Evolutionary conservation across 2,888 invertebrate species (phyloP).

Genomic region (Oasisia sp.): DNA sequence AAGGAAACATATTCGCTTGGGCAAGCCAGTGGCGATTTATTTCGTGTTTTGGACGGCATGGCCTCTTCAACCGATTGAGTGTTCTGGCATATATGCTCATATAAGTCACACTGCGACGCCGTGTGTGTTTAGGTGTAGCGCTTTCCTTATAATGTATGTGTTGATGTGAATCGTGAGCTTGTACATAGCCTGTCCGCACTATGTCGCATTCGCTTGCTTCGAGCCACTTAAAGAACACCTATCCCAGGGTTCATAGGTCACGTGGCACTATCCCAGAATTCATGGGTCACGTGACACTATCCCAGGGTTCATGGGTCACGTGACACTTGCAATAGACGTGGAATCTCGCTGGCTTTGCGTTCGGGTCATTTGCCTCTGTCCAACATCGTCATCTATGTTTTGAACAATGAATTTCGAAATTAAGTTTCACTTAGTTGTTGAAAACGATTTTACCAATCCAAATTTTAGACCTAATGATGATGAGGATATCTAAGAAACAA

Average conservation of each 20-base stretch:
- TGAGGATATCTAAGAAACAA: background rate
- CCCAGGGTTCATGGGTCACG: background rate
- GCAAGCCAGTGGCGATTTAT: too few species aligned
- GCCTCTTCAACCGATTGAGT: too few species aligned
- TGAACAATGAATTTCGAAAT: background rate
- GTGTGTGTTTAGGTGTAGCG: background rate
- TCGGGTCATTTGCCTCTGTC: background rate
- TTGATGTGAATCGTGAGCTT: background rate
- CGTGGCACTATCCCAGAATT: too few species aligned
- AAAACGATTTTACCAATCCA: background rate
- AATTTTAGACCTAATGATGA: background rate
- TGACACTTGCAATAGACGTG: background rate
- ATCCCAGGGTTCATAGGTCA: too few species aligned
- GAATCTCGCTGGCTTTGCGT: background rate
- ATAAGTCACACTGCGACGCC: too few species aligned
- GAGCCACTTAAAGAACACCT: too few species aligned
- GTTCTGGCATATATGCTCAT: too few species aligned
- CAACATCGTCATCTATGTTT: background rate
- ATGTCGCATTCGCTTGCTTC: background rate
- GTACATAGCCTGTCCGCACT: background rate
- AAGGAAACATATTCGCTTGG: too few species aligned
- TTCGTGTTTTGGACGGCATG: too few species aligned
- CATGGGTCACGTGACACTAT: too few species aligned
- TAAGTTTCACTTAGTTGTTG: background rate
- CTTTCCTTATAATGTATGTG: background rate